phyloP scores from a whole-genome alignment of 1,140 invertebrate genomes.

The Dendrolimus punctatus region DNA sequence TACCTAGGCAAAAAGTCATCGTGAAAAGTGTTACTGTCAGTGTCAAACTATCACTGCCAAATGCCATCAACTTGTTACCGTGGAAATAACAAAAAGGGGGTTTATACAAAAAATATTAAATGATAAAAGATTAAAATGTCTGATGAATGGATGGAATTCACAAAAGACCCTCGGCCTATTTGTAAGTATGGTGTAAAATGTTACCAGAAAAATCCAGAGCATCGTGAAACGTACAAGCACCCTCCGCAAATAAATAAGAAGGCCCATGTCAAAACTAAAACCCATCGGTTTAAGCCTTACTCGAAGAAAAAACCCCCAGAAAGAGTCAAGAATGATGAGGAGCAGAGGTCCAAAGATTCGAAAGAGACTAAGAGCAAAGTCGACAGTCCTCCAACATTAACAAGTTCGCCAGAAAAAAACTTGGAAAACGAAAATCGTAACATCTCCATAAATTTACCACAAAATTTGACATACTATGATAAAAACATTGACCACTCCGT shows the following conservation, averaged over 20 bases:
- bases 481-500: conserved; percentile 46
- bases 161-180: conserved; percentile 46
- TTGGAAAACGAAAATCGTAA: background rate
- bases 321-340: conserved; percentile 10
- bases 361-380: too few relatives aligned
- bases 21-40: too few relatives aligned
- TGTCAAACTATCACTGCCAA: too few relatives aligned
- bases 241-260: conserved; percentile 66
- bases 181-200: conserved; percentile 88
- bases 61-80: too few relatives aligned
- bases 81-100: too few relatives aligned
- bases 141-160: conserved; percentile 41
- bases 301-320: conserved; percentile 1
- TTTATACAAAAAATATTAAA: too few relatives aligned
- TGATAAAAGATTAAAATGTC: conserved; percentile 31
- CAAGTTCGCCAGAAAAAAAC: too few relatives aligned
- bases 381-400: too few relatives aligned
- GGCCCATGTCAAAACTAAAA: conserved; percentile 18
- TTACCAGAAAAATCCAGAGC: conserved; percentile 87
- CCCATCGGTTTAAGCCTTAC: conserved; percentile 37
- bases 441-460: conserved; percentile 8
- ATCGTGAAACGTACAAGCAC: conserved; percentile 85
- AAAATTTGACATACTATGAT: conserved; percentile 29
- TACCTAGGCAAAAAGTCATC: too few relatives aligned
- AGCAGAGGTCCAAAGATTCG: conserved; percentile 17